Conservation (phyloP, 2,797 vertebrate species). For the Phataginus tricuspis region DNA sequence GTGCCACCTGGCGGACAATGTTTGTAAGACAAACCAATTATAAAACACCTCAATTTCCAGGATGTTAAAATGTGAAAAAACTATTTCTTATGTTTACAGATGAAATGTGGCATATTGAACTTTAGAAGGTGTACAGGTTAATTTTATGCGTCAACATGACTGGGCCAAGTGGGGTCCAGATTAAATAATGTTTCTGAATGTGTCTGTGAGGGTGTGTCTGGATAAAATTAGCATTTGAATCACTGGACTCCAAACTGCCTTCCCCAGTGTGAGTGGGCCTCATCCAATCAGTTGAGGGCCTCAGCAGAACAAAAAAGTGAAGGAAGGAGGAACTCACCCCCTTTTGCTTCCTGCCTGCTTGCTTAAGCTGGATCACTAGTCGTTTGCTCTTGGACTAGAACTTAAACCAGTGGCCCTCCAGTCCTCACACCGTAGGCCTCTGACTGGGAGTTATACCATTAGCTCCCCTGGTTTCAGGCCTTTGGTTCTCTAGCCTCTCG, state of each 20-base stretch:
- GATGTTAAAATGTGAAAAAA: not conserved
- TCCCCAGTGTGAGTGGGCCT: not conserved
- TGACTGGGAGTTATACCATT: not conserved
- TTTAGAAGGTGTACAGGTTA: not conserved
- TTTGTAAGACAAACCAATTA: not conserved
- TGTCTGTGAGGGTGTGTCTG: too few species aligned
- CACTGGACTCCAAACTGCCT: not conserved
- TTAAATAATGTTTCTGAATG: not conserved
- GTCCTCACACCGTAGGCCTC: not conserved
- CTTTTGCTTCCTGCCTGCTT: not conserved
- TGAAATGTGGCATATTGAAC: not conserved
- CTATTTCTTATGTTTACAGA: not conserved
- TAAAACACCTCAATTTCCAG: not conserved
- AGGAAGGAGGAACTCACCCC: not conserved
- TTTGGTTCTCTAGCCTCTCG: not conserved
- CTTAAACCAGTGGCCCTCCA: not conserved
- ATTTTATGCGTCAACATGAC: not conserved
- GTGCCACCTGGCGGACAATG: conserved; percentile 53
- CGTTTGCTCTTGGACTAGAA: not conserved
- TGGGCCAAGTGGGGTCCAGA: not conserved
- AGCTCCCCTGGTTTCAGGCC: not conserved
- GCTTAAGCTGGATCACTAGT: not conserved
- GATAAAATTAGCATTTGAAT: not conserved
- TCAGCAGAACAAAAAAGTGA: not conserved
- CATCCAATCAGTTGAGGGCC: not conserved